Conservation (phyloP, 2,797 vertebrate genomes). For the Sorex maritimensis region DNA sequence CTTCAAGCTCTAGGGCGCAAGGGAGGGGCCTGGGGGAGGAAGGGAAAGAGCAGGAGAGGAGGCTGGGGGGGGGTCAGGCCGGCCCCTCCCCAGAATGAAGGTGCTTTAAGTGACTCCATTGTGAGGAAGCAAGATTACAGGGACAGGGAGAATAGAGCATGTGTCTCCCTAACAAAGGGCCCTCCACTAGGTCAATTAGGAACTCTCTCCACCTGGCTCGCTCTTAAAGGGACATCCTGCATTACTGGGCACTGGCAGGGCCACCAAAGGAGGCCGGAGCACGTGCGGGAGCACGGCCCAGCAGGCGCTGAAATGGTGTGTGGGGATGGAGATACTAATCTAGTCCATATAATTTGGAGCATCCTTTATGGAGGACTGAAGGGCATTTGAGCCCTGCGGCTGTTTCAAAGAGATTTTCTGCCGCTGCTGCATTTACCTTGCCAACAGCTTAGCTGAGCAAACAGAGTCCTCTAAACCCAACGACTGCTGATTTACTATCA, state of each 20-base stretch:
- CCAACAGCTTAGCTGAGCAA: slow-evolving; percentile 90
- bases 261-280: slow-evolving; percentile 80
- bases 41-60: background rate
- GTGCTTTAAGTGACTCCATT: slow-evolving; percentile 85
- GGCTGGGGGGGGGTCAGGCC: background rate
- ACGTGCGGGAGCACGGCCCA: background rate
- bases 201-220: slow-evolving; percentile 90
- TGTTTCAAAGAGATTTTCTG: slow-evolving; percentile 85
- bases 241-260: slow-evolving; percentile 84
- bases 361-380: slow-evolving; percentile 86
- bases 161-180: slow-evolving; percentile 83
- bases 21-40: background rate
- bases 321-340: slow-evolving; percentile 87
- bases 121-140: slow-evolving; percentile 89
- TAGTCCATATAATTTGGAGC: slow-evolving; percentile 87
- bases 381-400: slow-evolving; percentile 83
- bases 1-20: background rate
- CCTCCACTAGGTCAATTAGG: slow-evolving; percentile 90
- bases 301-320: slow-evolving; percentile 84
- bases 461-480: slow-evolving; percentile 85
- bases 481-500: slow-evolving; percentile 86
- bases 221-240: slow-evolving; percentile 89
- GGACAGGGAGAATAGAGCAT: slow-evolving; percentile 89
- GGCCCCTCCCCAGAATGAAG: slow-evolving; percentile 80
- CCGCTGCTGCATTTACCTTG: slow-evolving; percentile 87